Conservation (phyloP, 1,140 invertebrate species). For the Choristoneura fumiferana region DNA sequence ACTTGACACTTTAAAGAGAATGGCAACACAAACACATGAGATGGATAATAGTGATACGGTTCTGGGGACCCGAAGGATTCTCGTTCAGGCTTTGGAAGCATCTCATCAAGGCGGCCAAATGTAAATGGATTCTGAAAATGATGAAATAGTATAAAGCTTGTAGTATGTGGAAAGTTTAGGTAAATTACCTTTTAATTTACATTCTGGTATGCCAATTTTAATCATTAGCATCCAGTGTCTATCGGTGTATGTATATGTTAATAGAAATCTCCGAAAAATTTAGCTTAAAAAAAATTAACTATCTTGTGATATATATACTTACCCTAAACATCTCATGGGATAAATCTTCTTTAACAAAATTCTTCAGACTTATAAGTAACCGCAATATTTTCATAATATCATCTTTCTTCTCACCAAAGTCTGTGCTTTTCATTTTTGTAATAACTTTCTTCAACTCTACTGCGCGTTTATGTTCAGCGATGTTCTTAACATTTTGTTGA, state of each 20-base stretch:
- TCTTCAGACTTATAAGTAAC: slow-evolving; percentile 45
- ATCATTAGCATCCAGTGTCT: too few species aligned
- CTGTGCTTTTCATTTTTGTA: slow-evolving; percentile 33
- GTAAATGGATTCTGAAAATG: slow-evolving; percentile 69
- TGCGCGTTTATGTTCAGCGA: slow-evolving; percentile 54
- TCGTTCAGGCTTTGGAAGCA: slow-evolving; percentile 58
- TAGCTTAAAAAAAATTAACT: too few species aligned
- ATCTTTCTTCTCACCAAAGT: slow-evolving; percentile 49
- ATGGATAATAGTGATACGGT: slow-evolving; percentile 70
- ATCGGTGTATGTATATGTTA: too few species aligned
- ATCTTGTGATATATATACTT: neutral
- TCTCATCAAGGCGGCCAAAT: slow-evolving; percentile 68
- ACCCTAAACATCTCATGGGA: slow-evolving; percentile 59
- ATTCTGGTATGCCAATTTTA: too few species aligned
- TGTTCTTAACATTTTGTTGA: slow-evolving; percentile 53
- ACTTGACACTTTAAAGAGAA: slow-evolving; percentile 51
- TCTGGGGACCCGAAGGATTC: slow-evolving; percentile 62
- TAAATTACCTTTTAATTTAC: too few species aligned
- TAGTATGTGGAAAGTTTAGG: too few species aligned
- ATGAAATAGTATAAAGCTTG: slow-evolving; percentile 4
- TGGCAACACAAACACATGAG: slow-evolving; percentile 70
- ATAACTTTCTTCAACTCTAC: slow-evolving; percentile 55
- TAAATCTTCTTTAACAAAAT: slow-evolving; percentile 46
- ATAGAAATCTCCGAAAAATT: too few species aligned
- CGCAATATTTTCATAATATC: slow-evolving; percentile 43